Evolutionary conservation across 2,797 vertebrate genomes (phyloP).

Genomic region (Oreortyx pictus): DNA sequence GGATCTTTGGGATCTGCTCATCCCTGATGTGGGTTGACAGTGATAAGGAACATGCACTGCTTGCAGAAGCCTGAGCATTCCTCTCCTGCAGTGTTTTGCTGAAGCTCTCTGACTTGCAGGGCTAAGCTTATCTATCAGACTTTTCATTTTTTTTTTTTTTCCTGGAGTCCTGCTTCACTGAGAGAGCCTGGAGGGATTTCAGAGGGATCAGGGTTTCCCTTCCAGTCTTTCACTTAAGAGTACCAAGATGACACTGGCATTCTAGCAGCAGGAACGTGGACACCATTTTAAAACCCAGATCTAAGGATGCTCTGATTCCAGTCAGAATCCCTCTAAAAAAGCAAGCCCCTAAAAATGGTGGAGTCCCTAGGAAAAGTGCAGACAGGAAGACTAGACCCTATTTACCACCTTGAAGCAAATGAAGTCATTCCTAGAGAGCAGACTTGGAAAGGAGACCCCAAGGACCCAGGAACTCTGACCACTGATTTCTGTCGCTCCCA

Average conservation of each 20-base stretch:
- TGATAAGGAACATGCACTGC: accelerated
- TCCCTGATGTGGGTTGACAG: neutral
- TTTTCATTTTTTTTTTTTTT: neutral
- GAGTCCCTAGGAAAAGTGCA: neutral
- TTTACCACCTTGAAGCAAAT: neutral
- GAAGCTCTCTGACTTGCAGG: neutral
- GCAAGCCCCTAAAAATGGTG: accelerated
- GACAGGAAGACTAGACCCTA: neutral
- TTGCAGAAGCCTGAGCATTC: neutral
- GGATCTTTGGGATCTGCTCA: neutral
- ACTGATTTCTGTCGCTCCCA: neutral
- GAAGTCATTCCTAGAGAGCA: neutral
- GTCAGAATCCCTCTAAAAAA: neutral
- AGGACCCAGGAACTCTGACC: neutral
- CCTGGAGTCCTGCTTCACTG: neutral
- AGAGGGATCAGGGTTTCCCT: neutral
- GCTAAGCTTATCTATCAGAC: neutral
- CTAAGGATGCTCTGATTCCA: neutral
- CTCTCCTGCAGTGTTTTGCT: neutral
- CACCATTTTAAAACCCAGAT: neutral
- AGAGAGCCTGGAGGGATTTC: neutral
- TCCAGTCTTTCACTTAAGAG: neutral
- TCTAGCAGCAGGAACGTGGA: neutral
- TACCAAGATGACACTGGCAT: neutral
- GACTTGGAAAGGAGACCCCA: neutral